Evolutionary conservation across 1,140 invertebrate genomes (phyloP), one percentile per base, ranked within the genome.

Genomic region (Caenorhabditis tropicalis): DNA sequence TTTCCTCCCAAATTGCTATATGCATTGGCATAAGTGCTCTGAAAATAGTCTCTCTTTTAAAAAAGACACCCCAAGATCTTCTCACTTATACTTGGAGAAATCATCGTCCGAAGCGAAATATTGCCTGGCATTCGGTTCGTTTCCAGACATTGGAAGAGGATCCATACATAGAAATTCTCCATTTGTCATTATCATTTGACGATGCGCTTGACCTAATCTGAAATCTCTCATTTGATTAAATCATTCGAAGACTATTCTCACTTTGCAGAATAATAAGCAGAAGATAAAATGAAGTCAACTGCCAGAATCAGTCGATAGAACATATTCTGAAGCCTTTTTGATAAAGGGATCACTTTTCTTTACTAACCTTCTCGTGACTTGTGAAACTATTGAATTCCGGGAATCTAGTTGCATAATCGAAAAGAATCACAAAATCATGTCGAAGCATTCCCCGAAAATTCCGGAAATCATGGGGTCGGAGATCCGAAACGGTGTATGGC

Each of bases 171-270:
- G 65, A n/a, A 21, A 74, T 31, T 74, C 65, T 10, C 65, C 65
- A 43, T 74, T 74, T 46, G 65, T 74, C 65, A 74, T 33, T 39
- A 74, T 46, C 65, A 74, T 74, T 24, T 74, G 65, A 43, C 65
- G 65, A 27, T 74, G 65, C 0, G 65, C 65, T 43, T 74, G 65
- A 24, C 65, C 65, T 12, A 74, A 29, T 74, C 65, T 74, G 33
- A 19, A 65, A 19, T 43, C n/a, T n/a, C n/a, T n/a, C n/a, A 60
- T 9, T 15, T 15, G 39, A 7, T 21, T 51, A 21, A 19, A 19
- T 36, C 12, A 36, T 36, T 1, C 19, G 49, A 2, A 2, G 49
- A 21, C 15, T 7, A 51, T 4, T 36, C 65, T 46, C n/a, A 74
- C 65, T 74, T 74, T 24, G 65, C 65, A 12, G 65, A 43, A 9